Conservation (phyloP, 2,113 vertebrate species). For the Machaerirhynchus nigripectus region DNA sequence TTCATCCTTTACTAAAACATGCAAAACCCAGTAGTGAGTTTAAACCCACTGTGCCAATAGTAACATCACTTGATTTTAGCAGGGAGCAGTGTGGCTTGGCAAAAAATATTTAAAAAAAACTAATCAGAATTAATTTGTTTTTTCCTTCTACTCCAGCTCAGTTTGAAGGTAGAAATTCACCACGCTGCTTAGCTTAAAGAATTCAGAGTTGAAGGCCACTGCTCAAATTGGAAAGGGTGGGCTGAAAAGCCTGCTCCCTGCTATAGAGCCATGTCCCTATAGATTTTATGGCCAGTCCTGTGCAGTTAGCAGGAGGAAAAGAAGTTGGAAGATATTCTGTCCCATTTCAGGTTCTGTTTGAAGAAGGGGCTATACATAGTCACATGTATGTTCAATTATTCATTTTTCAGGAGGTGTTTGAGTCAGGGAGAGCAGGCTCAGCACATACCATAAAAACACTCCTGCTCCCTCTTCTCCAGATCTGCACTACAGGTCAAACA, state of each 20-base stretch:
- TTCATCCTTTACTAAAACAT: slow-evolving; percentile 48
- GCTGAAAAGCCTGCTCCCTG: not conserved
- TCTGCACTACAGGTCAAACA: slow-evolving; percentile 32
- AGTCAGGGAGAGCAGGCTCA: slow-evolving; percentile 56
- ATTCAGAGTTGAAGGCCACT: not conserved
- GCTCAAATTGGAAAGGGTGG: not conserved
- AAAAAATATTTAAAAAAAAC: not conserved
- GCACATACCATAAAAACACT: slow-evolving; percentile 49
- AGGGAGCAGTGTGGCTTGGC: slow-evolving; percentile 43
- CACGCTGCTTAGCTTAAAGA: not conserved
- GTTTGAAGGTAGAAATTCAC: slow-evolving; percentile 4
- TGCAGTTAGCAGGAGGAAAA: not conserved
- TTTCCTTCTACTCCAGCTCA: not conserved
- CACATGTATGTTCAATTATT: slow-evolving; percentile 53
- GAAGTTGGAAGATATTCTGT: not conserved
- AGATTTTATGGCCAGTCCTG: not conserved
- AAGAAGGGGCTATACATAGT: slow-evolving; percentile 28
- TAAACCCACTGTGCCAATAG: slow-evolving; percentile 31
- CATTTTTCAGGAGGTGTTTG: slow-evolving; percentile 47
- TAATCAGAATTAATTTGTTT: slow-evolving; percentile 3
- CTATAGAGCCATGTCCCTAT: not conserved
- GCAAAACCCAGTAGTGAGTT: slow-evolving; percentile 15
- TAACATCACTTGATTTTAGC: slow-evolving; percentile 43
- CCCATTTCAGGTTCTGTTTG: not conserved
- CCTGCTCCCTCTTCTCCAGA: slow-evolving; percentile 14